Evolutionary conservation across 2,888 invertebrate species (phyloP), one percentile per base, ranked within the genome.

Genomic region (Caenorhabditis wallacei): DNA sequence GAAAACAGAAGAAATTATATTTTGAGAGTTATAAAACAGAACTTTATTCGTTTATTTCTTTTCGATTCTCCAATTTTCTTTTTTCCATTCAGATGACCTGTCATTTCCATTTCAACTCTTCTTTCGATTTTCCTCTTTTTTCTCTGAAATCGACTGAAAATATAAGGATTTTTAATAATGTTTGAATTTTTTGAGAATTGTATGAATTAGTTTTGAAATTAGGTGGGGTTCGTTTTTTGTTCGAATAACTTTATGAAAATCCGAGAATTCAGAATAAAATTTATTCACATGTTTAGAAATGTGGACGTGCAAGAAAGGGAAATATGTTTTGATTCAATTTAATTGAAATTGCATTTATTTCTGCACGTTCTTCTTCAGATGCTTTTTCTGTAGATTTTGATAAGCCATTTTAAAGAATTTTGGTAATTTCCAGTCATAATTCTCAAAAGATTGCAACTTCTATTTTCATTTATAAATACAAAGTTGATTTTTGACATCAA

Each of bases 101-200:
- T 40, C 40, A 59, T 59, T 59, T 40, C 37, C 40, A 59, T 59
- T 59, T 40, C 59, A 59, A 13, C 59, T 40, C 20, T 54, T 40
- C 16, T 57, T 57, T 37, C 37, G 1, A 30, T 1, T n/a, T n/a
- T n/a, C n/a, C n/a, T n/a, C n/a, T 11, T 53, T 53, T 22, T 53
- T 30, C 18, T 56, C 10, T 20, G n/a, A 24, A 4, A 54, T 1
- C 13, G n/a, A n/a, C 18, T 20, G 22, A 54, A 13, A 10, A 20
- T 24, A n/a, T n/a, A n/a, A n/a, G n/a, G n/a, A n/a, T n/a, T n/a
- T n/a, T n/a, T n/a, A n/a, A n/a, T n/a, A n/a, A n/a, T n/a, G n/a
- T n/a, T n/a, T n/a, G n/a, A n/a, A n/a, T n/a, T n/a, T n/a, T n/a
- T n/a, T n/a, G n/a, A n/a, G n/a, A n/a, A n/a, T n/a, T n/a, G n/a